phyloP scores from a whole-genome alignment of 2,797 vertebrate genomes.

The Crenichthys baileyi region DNA sequence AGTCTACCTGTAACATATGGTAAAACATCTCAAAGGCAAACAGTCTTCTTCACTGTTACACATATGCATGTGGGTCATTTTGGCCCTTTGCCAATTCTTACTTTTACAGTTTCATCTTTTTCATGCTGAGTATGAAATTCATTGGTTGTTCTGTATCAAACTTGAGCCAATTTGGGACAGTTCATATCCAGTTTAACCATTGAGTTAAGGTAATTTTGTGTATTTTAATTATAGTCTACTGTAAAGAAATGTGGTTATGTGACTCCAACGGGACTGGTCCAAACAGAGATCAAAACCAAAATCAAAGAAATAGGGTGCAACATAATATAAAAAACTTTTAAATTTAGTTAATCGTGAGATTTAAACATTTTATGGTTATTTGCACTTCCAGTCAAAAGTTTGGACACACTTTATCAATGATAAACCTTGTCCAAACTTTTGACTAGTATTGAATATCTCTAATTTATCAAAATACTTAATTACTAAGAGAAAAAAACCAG shows the following conservation, averaged over 20 bases:
- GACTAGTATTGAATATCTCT: not conserved
- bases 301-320: not conserved
- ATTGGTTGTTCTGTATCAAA: not conserved
- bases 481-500: not conserved
- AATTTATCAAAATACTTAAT: not conserved
- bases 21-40: constrained; percentile 66
- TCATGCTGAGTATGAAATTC: not conserved
- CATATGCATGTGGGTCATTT: not conserved
- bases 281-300: not conserved
- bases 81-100: not conserved
- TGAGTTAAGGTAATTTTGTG: not conserved
- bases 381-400: too few relatives aligned
- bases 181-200: not conserved
- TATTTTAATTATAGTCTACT: not conserved
- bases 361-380: not conserved
- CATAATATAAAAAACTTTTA: not conserved
- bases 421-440: too few relatives aligned
- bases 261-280: not conserved
- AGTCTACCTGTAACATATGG: constrained; percentile 17
- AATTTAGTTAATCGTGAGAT: not conserved
- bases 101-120: not conserved
- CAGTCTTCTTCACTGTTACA: constrained; percentile 35
- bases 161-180: not conserved
- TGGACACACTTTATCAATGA: too few relatives aligned
- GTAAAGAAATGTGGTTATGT: not conserved